Percentiles rank a stretch among this genome's conserved stretches.
phyloP scores from a whole-genome alignment of 2,797 vertebrate genomes.

The Eptatretus atami region DNA sequence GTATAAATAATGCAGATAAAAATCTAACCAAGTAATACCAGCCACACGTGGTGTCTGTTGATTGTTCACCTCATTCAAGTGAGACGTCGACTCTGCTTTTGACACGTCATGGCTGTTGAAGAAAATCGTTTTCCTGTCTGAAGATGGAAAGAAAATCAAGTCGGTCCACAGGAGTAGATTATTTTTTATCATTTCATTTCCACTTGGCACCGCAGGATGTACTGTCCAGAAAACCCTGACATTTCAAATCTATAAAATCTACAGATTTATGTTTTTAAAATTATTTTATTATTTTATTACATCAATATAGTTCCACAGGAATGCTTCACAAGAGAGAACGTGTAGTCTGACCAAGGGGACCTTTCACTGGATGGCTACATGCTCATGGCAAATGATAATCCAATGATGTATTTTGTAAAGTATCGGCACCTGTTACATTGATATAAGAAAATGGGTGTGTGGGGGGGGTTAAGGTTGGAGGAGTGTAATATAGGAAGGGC shows the following conservation, averaged over 20 bases:
- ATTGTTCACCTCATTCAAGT: slow-evolving; percentile 19
- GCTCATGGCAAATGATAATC: too few relatives aligned
- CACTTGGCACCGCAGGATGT: too few relatives aligned
- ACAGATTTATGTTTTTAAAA: background rate
- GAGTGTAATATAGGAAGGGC: too few relatives aligned
- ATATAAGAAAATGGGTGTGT: too few relatives aligned
- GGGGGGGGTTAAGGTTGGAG: too few relatives aligned
- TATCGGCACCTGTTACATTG: too few relatives aligned
- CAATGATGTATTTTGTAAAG: too few relatives aligned
- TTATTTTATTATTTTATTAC: background rate
- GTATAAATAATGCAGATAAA: too few relatives aligned
- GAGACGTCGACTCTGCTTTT: slow-evolving; percentile 24
- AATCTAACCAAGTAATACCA: too few relatives aligned
- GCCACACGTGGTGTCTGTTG: too few relatives aligned
- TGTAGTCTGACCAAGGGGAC: background rate
- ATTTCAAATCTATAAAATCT: background rate
- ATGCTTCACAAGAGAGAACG: background rate
- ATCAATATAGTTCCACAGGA: background rate
- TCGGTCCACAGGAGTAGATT: background rate
- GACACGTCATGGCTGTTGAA: slow-evolving; percentile 31
- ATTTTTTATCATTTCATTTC: background rate
- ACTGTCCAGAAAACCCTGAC: too few relatives aligned
- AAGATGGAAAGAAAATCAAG: background rate
- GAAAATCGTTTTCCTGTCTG: slow-evolving; percentile 25
- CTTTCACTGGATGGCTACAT: too few relatives aligned